phyloP scores from a whole-genome alignment of 1,140 invertebrate genomes.

The Saccostrea echinata region DNA sequence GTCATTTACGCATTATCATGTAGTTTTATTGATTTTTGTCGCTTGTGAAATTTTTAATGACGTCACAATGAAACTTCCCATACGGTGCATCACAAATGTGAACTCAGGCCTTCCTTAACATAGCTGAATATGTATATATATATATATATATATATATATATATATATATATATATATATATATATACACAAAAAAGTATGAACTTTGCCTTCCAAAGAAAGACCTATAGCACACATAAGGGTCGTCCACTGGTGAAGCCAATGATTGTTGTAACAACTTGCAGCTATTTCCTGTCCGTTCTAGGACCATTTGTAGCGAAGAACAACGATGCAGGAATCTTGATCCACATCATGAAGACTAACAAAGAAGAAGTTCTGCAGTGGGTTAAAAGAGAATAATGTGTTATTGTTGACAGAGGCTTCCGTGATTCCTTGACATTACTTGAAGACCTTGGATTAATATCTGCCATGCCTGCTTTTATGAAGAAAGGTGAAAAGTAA shows the following conservation, averaged over 20 bases:
- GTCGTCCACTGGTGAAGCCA: conserved; percentile 35
- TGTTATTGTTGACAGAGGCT: no score
- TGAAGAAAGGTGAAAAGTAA: no score
- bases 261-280: conserved; percentile 4
- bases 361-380: neutral
- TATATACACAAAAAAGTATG: conserved; percentile 45
- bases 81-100: no score
- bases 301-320: conserved; percentile 10
- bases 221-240: conserved; percentile 8
- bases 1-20: no score
- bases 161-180: conserved; percentile 61
- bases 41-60: no score
- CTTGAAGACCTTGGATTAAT: no score
- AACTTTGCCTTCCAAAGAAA: conserved; percentile 22
- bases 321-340: conserved; percentile 25
- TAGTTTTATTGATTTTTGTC: no score
- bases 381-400: no score
- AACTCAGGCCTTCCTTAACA: no score
- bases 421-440: no score
- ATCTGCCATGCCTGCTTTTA: no score
- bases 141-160: conserved; percentile 60
- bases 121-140: conserved; percentile 61
- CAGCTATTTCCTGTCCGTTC: conserved; percentile 4
- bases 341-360: neutral
- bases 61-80: no score